Conservation (phyloP, 2,113 vertebrate genomes). For the Platysternon megacephalum region DNA sequence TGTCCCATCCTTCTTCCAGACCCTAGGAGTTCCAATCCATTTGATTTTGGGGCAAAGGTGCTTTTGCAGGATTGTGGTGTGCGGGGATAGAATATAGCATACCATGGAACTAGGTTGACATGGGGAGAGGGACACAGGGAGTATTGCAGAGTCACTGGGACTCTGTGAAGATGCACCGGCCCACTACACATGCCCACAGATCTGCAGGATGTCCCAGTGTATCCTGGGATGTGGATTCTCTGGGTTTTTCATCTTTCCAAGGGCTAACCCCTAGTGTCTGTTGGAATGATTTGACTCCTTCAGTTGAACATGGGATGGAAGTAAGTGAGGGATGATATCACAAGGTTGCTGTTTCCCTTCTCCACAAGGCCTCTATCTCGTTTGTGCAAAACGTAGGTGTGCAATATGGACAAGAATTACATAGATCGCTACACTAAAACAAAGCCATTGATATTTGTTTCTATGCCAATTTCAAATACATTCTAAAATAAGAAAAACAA, state of each 20-base stretch:
- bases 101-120: neutral
- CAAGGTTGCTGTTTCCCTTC: neutral
- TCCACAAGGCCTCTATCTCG: neutral
- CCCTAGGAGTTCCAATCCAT: neutral
- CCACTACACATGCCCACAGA: neutral
- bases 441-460: rapidly evolving
- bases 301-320: neutral
- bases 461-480: constrained; percentile 13
- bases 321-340: neutral
- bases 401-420: neutral
- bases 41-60: neutral
- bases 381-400: neutral
- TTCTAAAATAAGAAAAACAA: constrained; percentile 11
- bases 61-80: neutral
- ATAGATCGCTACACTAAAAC: neutral
- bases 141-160: neutral
- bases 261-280: neutral
- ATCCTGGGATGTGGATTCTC: neutral
- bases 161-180: neutral
- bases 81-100: neutral
- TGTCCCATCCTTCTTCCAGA: neutral
- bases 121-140: neutral
- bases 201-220: neutral
- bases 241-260: neutral
- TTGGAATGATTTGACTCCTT: neutral